Evolutionary conservation across 2,797 vertebrate genomes (phyloP), one percentile per base, ranked within the genome.

Genomic region (Mallotus villosus): DNA sequence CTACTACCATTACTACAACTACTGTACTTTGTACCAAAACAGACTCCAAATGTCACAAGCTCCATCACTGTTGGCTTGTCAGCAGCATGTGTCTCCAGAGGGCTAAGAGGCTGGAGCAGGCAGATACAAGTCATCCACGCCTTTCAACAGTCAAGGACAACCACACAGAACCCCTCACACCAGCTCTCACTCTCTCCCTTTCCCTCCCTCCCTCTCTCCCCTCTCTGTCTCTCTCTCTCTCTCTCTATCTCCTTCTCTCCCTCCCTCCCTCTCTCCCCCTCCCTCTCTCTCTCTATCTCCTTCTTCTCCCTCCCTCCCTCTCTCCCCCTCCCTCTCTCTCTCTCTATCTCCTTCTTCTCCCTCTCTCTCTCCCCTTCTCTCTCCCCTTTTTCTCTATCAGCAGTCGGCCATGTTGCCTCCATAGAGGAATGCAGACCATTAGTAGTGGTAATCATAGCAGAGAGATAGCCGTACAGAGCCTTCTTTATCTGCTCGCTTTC

Each of bases 121-220:
- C 29, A 64, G 63, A 64, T 64, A 22, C 34, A 63, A 41, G 32
- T 22, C n/a, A 64, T 37, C 41, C 41, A 14, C 12, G 34, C 55
- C 29, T 34, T 49, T 59, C 55, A 58, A 62, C 37, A 57, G 62
- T 17, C 70, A 65, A 64, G 62, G 55, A 64, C 63, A 55, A 57
- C 41, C 11, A 2, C 63, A 58, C 49, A 64, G 27, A 21, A 51
- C 51, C n/a, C 17, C 51, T 58, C 24, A 55, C 34, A 8, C 29
- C 29, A 16, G 14, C 41, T 46, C 41, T 41, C 37, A 11, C 11
- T 11, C 37, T 0, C 37, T 41, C 51, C 6, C 17, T n/a, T 17
- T 5, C 3, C 1, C 51, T 5, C 17, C 16, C 51, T 1, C 17
- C 5, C 17, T 14, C 65, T 68, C 59, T 66, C 32, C 67, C 67